Evolutionary conservation across 2,797 vertebrate species (phyloP).

Genomic region (Phoeniculus purpureus): DNA sequence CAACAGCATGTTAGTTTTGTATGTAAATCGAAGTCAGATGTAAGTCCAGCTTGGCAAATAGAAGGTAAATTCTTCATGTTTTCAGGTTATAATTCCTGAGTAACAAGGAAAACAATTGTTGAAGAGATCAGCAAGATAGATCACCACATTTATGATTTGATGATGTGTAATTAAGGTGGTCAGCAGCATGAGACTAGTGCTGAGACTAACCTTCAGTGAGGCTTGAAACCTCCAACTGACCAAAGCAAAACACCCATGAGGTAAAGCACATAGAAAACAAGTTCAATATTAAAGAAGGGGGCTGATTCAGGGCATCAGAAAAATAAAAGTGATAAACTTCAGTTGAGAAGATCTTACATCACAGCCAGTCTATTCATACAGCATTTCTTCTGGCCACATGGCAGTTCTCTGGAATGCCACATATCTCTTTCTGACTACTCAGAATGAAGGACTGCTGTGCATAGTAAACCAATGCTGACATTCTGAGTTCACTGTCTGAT

Average conservation of each 20-base stretch:
- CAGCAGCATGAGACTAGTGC: not conserved
- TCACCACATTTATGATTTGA: not conserved
- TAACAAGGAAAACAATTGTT: not conserved
- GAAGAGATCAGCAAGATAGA: not conserved
- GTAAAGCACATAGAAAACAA: not conserved
- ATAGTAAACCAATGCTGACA: not conserved
- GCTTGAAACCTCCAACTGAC: not conserved
- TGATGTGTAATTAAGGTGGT: not conserved
- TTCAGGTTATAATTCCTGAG: not conserved
- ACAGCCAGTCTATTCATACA: not conserved
- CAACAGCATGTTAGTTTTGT: not conserved
- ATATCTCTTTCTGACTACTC: not conserved
- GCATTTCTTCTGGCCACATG: not conserved
- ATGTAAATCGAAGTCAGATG: not conserved
- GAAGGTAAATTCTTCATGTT: not conserved
- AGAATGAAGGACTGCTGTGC: not conserved
- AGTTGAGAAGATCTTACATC: not conserved
- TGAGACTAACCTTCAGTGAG: not conserved
- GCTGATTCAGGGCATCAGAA: not conserved
- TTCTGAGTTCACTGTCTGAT: not conserved
- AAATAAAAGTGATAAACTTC: not conserved
- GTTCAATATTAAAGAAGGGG: not conserved
- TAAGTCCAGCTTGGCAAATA: not conserved
- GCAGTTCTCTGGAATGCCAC: not conserved
- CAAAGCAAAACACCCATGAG: not conserved